These are phyloP conservation scores for Colistium nudipinnis DNA, from an alignment of 2,113 vertebrate species.

Conservation along the genomic window DNA sequence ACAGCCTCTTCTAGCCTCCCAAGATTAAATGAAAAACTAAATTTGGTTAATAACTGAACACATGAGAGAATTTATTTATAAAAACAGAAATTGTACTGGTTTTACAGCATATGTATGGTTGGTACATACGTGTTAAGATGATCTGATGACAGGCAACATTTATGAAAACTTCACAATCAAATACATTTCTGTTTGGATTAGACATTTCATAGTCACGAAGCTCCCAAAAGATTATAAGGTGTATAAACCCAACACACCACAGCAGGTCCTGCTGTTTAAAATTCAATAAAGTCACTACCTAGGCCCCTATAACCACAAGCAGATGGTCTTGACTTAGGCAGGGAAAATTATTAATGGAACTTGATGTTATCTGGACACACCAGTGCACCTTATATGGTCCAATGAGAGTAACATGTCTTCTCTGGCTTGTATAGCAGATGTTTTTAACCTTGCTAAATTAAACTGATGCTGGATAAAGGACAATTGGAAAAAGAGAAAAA, in stretches of 20 bases:
- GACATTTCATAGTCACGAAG: constrained; percentile 31
- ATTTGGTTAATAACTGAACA: too few species aligned
- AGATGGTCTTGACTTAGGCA: constrained; percentile 43
- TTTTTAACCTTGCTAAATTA: constrained; percentile 5
- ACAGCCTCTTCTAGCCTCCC: too few species aligned
- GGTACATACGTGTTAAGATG: neutral
- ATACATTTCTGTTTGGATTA: constrained; percentile 8
- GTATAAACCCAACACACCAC: constrained; percentile 42
- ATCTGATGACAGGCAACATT: constrained; percentile 15
- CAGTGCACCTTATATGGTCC: constrained; percentile 29
- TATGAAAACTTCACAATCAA: constrained; percentile 21
- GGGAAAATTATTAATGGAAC: constrained; percentile 31
- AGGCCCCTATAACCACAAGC: constrained; percentile 40
- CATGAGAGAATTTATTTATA: too few species aligned
- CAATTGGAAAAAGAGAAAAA: constrained; percentile 25
- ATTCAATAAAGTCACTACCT: constrained; percentile 52
- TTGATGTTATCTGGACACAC: constrained; percentile 47
- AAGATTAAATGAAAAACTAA: too few species aligned
- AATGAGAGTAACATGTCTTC: constrained; percentile 22
- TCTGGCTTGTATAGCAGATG: constrained; percentile 22
- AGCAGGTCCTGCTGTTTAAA: constrained; percentile 47
- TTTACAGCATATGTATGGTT: neutral
- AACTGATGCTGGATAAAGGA: constrained; percentile 17
- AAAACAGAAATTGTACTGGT: too few species aligned
- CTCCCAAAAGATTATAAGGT: constrained; percentile 44